Percentiles rank a stretch among this genome's conserved stretches.
These are phyloP conservation scores for Macrostomum lignano DNA, from an alignment of 1,140 invertebrate genomes.

Conservation along the genomic window DNA sequence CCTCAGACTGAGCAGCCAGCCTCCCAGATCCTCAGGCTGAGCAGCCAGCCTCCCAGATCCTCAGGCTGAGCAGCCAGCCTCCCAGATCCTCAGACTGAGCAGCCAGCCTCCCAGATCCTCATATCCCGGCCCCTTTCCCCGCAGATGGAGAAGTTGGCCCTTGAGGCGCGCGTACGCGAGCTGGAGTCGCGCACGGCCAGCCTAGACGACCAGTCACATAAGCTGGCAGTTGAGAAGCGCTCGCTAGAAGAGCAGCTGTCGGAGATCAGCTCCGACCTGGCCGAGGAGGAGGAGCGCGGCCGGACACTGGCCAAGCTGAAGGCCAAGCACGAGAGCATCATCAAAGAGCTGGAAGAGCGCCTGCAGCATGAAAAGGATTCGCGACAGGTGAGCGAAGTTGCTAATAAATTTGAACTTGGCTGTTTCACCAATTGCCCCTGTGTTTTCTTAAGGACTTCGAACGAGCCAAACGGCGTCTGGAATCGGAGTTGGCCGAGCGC, in stretches of 20 bases:
- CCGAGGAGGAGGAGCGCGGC: constrained; percentile 4
- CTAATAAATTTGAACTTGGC: too few species aligned
- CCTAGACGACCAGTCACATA: constrained; percentile 31
- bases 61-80: too few species aligned
- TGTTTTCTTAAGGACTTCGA: constrained; percentile 21
- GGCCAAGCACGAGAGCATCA: constrained; percentile 1
- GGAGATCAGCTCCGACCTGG: constrained; percentile 38
- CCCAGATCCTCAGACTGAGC: too few species aligned
- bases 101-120: too few species aligned
- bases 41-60: too few species aligned
- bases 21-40: too few species aligned
- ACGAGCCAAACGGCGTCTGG: constrained; percentile 3
- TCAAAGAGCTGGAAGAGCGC: constrained; percentile 4
- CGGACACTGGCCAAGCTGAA: constrained; percentile 3
- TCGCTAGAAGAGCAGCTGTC: constrained; percentile 69
- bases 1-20: too few species aligned
- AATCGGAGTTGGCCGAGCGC: constrained; percentile 4
- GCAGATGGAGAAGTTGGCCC: constrained; percentile 75
- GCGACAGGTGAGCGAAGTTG: constrained; percentile 28
- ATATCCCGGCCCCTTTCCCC: too few species aligned
- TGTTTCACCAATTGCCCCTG: too few species aligned
- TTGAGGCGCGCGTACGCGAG: constrained; percentile 75
- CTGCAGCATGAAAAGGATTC: neutral
- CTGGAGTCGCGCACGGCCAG: constrained; percentile 69
- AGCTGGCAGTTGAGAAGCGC: constrained; percentile 83